Percentiles rank a stretch among this genome's conserved stretches.
Evolutionary conservation across 53 echinoderm and acorn worm species (phyloP).

Genomic region (Crossaster papposus): DNA sequence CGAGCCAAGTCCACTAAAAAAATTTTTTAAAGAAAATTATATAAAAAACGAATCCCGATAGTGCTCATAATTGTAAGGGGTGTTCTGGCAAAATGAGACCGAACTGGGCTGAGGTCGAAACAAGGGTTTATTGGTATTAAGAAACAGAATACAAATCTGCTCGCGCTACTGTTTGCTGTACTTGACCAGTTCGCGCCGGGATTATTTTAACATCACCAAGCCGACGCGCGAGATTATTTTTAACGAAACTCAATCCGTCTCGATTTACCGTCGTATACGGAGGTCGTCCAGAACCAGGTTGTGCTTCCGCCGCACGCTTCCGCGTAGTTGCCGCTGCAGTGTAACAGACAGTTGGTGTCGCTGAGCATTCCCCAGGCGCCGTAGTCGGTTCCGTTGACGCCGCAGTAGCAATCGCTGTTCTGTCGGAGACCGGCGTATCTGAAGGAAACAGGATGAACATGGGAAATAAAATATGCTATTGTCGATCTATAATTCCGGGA

Average conservation of each 20-base stretch:
- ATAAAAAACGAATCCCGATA: too few relatives aligned
- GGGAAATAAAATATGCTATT: not conserved
- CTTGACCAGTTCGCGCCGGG: too few relatives aligned
- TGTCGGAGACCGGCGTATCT: conserved; percentile 34
- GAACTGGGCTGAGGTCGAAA: too few relatives aligned
- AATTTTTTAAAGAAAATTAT: too few relatives aligned
- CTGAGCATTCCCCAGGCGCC: conserved; percentile 37
- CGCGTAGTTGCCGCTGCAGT: conserved; percentile 50
- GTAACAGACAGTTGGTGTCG: conserved; percentile 47
- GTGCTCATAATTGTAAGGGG: too few relatives aligned
- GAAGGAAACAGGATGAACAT: not conserved
- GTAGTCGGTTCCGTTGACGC: conserved; percentile 22
- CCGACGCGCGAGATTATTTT: too few relatives aligned
- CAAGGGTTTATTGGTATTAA: too few relatives aligned
- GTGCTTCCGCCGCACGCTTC: conserved; percentile 37
- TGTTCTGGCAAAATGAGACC: too few relatives aligned
- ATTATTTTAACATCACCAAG: too few relatives aligned
- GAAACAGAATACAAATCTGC: too few relatives aligned
- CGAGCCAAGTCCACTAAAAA: conserved; percentile 33
- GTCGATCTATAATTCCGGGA: too few relatives aligned
- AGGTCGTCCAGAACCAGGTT: conserved; percentile 51
- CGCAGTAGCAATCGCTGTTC: conserved; percentile 42
- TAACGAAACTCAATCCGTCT: not conserved
- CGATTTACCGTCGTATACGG: conserved; percentile 35
- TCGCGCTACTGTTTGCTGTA: too few relatives aligned